Percentiles rank a stretch among this genome's conserved stretches.
phyloP scores from a whole-genome alignment of 2,888 invertebrate genomes.

The Slavum lentiscoides region DNA sequence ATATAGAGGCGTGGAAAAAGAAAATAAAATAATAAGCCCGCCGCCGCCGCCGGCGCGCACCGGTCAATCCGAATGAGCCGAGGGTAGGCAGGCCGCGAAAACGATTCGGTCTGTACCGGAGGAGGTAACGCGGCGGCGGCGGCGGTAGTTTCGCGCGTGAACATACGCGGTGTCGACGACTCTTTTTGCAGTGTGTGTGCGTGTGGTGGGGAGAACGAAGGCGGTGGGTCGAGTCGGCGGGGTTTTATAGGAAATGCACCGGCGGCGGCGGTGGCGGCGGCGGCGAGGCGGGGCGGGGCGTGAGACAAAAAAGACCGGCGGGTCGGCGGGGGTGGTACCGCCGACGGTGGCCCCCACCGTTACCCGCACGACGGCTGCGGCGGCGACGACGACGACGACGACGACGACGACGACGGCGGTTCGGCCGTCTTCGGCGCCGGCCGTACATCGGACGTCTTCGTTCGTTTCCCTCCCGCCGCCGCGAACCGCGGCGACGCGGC shows the following conservation, averaged over 20 bases:
- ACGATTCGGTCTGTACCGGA: slow-evolving; percentile 24
- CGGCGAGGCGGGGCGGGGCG: slow-evolving; percentile 54
- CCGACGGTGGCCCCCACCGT: slow-evolving; percentile 30
- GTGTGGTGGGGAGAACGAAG: background rate
- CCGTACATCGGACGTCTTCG: slow-evolving; percentile 52
- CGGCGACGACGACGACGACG: background rate
- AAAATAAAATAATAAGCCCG: no score
- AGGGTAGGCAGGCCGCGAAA: slow-evolving; percentile 41
- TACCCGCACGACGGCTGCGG: slow-evolving; percentile 14
- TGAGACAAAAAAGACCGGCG: slow-evolving; percentile 53
- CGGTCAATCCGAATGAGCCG: slow-evolving; percentile 29
- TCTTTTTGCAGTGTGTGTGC: background rate
- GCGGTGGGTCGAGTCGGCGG: slow-evolving; percentile 25
- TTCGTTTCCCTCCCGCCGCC: slow-evolving; percentile 7
- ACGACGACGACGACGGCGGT: background rate
- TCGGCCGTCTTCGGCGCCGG: slow-evolving; percentile 53
- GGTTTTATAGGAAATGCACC: slow-evolving; percentile 54
- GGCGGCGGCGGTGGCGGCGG: slow-evolving; percentile 34
- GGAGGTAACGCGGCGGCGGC: slow-evolving; percentile 1
- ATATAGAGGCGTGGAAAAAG: no score
- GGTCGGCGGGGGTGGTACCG: slow-evolving; percentile 40
- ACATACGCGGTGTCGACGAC: background rate
- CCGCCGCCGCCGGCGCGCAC: background rate
- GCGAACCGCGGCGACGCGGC: background rate
- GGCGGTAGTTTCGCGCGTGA: background rate